These are phyloP conservation scores for Odontocolon sp. DNA, from an alignment of 2,888 invertebrate genomes.

Conservation along the genomic window DNA sequence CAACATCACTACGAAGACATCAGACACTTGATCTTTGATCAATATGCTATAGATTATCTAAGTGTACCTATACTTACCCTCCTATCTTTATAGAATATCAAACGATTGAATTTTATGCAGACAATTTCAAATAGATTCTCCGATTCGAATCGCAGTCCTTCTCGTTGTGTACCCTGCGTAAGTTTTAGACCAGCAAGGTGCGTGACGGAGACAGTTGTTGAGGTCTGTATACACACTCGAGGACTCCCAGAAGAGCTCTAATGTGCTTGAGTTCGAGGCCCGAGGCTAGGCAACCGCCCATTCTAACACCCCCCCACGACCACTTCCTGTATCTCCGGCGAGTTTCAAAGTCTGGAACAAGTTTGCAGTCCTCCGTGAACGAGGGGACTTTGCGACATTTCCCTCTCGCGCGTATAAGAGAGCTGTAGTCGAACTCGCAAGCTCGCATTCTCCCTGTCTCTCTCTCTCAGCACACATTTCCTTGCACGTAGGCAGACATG, in stretches of 20 bases:
- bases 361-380: constrained; percentile 49
- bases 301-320: background rate
- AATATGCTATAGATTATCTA: too few species aligned
- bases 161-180: background rate
- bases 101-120: too few species aligned
- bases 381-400: constrained; percentile 24
- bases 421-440: constrained; percentile 9
- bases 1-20: too few species aligned
- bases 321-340: constrained; percentile 3
- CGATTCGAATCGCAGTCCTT: background rate
- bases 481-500: background rate
- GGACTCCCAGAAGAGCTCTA: constrained; percentile 63
- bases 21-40: too few species aligned
- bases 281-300: constrained; percentile 34
- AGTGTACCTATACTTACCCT: too few species aligned
- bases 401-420: constrained; percentile 2
- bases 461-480: constrained; percentile 26
- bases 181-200: constrained; percentile 4
- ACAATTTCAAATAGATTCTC: background rate
- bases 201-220: constrained; percentile 44
- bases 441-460: constrained; percentile 30
- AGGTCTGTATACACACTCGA: constrained; percentile 36
- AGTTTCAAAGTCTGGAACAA: constrained; percentile 59
- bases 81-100: too few species aligned
- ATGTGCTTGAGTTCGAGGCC: constrained; percentile 63